These are phyloP conservation scores for Hypanus sabinus DNA, from an alignment of 2,113 vertebrate genomes.

Conservation along the genomic window DNA sequence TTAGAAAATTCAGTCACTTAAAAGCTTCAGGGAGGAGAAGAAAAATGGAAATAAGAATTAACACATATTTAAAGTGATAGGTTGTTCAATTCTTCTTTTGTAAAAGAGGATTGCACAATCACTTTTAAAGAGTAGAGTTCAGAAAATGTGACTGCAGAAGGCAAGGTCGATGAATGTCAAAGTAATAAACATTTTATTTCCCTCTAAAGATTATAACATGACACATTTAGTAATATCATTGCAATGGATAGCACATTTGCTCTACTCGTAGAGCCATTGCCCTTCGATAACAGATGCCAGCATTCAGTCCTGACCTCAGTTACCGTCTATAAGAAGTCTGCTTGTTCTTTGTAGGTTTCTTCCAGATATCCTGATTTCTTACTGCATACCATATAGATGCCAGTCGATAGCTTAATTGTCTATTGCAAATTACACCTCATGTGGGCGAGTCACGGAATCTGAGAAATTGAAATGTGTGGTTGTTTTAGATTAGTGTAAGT, in stretches of 20 bases:
- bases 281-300: neutral
- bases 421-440: too few relatives aligned
- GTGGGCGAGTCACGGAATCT: too few relatives aligned
- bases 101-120: neutral
- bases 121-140: neutral
- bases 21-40: neutral
- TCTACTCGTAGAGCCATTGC: neutral
- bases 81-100: neutral
- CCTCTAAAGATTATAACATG: neutral
- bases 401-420: too few relatives aligned
- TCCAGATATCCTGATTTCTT: too few relatives aligned
- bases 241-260: neutral
- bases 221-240: neutral
- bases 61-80: neutral
- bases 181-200: neutral
- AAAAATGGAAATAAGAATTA: neutral
- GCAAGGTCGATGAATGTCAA: neutral
- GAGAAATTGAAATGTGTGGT: too few relatives aligned
- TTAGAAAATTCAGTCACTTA: neutral
- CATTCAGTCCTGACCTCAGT: neutral
- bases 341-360: too few relatives aligned
- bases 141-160: neutral
- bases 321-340: neutral
- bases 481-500: too few relatives aligned
- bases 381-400: too few relatives aligned